A percentile compares a stretch with the other conserved stretches of the same genome.
These are phyloP conservation scores for Glyptemys insculpta DNA, from an alignment of 2,797 vertebrate genomes.

Conservation along the genomic window DNA sequence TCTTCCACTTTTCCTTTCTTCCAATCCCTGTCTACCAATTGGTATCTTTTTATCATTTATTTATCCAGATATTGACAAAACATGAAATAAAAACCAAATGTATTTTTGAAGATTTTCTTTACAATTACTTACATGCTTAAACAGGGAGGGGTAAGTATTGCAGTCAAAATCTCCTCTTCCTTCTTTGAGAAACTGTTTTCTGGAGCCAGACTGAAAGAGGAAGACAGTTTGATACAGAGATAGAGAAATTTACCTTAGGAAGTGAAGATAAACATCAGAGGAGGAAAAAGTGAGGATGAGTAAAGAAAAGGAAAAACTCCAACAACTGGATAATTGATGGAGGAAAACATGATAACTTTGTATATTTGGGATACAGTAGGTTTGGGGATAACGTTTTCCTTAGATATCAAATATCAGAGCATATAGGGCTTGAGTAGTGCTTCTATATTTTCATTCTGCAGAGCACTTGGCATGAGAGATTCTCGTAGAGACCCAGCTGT, in stretches of 20 bases:
- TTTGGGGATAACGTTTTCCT: background rate
- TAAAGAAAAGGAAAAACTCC: background rate
- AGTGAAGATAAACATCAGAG: background rate
- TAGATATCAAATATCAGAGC: background rate
- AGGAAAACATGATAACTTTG: background rate
- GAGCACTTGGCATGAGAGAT: background rate
- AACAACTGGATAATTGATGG: background rate
- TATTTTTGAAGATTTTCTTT: too few relatives aligned
- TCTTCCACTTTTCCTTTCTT: too few relatives aligned
- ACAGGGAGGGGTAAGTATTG: too few relatives aligned
- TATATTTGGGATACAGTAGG: background rate
- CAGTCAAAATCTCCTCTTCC: background rate
- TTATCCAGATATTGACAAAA: too few relatives aligned
- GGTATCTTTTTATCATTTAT: too few relatives aligned
- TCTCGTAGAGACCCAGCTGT: background rate
- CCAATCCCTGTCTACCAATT: too few relatives aligned
- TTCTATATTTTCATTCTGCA: background rate
- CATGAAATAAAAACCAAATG: too few relatives aligned
- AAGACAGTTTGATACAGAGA: background rate
- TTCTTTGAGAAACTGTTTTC: background rate
- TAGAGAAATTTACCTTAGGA: background rate
- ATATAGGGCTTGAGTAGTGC: background rate
- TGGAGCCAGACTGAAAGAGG: background rate
- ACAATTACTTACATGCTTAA: too few relatives aligned
- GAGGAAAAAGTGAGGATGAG: background rate